Conservation (phyloP, 2,888 invertebrate genomes). For the Sipha maydis region DNA sequence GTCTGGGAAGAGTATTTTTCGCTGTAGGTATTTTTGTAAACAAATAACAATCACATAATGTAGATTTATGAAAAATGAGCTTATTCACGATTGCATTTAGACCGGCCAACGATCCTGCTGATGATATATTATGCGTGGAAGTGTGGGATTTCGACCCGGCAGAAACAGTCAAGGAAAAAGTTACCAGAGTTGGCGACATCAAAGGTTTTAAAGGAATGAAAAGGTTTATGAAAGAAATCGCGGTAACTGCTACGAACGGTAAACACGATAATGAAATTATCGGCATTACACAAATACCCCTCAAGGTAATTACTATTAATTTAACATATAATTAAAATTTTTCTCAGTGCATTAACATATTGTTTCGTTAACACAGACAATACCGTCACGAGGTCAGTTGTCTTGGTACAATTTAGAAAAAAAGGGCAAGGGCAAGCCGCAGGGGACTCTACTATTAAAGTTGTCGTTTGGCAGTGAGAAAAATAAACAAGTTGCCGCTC, state of each 20-base stretch:
- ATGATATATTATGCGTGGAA: constrained; percentile 82
- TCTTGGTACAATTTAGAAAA: constrained; percentile 93
- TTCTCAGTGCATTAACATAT: not conserved
- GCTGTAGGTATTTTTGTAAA: constrained; percentile 75
- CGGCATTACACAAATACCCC: constrained; percentile 84
- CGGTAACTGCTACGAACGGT: constrained; percentile 92
- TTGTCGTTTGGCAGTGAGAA: constrained; percentile 88
- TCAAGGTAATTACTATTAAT: constrained; percentile 73
- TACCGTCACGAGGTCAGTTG: constrained; percentile 91
- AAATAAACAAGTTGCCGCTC: constrained; percentile 83
- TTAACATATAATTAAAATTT: not conserved
- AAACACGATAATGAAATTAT: constrained; percentile 96
- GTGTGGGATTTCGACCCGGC: constrained; percentile 91
- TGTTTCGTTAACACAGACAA: constrained; percentile 73
- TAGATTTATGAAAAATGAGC: not conserved
- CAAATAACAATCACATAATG: not conserved
- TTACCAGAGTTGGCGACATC: constrained; percentile 85
- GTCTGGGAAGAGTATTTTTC: constrained; percentile 98
- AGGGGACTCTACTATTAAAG: constrained; percentile 87
- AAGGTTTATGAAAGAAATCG: constrained; percentile 88
- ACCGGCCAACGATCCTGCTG: constrained; percentile 78
- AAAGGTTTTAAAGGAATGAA: constrained; percentile 86
- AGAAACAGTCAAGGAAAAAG: constrained; percentile 87
- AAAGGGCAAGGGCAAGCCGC: constrained; percentile 82
- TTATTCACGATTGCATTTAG: constrained; percentile 66